phyloP scores from a whole-genome alignment of 2,113 vertebrate species.

The Podilymbus podiceps region DNA sequence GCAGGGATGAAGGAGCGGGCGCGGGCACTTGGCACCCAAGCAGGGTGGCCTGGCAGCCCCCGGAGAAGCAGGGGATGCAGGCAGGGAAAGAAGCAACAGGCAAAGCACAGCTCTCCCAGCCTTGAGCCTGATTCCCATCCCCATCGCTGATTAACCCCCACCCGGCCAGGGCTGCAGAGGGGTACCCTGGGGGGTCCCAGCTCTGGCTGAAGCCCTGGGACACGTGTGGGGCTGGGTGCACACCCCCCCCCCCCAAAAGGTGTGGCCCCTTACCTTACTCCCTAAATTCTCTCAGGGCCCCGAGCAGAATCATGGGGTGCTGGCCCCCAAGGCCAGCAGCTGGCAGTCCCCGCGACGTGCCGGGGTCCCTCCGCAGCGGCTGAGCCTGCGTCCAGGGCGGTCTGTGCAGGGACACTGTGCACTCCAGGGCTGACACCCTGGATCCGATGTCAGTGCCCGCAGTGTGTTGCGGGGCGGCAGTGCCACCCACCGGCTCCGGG shows the following conservation, averaged over 20 bases:
- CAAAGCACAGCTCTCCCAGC: background rate
- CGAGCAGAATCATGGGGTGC: background rate
- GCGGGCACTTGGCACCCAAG: fast-evolving
- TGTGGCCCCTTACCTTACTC: background rate
- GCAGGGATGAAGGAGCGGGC: background rate
- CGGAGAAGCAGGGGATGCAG: background rate
- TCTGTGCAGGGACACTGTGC: background rate
- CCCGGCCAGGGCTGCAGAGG: background rate
- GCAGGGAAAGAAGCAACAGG: background rate
- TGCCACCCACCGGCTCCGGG: slow-evolving; percentile 44
- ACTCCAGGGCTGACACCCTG: background rate
- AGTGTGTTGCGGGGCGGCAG: background rate
- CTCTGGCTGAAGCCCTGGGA: background rate
- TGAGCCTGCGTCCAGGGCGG: background rate
- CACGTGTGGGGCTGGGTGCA: fast-evolving
- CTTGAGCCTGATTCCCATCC: background rate
- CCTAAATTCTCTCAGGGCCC: background rate
- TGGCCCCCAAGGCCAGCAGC: background rate
- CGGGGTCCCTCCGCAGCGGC: background rate
- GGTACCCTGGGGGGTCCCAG: background rate
- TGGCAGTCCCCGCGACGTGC: background rate
- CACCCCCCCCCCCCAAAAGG: background rate
- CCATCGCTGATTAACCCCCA: background rate
- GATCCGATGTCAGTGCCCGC: background rate
- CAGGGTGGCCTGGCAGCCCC: background rate